Evolutionary conservation across 2,888 invertebrate genomes (phyloP), one percentile per base, ranked within the genome.

Genomic region (Petrophora chlorosata): DNA sequence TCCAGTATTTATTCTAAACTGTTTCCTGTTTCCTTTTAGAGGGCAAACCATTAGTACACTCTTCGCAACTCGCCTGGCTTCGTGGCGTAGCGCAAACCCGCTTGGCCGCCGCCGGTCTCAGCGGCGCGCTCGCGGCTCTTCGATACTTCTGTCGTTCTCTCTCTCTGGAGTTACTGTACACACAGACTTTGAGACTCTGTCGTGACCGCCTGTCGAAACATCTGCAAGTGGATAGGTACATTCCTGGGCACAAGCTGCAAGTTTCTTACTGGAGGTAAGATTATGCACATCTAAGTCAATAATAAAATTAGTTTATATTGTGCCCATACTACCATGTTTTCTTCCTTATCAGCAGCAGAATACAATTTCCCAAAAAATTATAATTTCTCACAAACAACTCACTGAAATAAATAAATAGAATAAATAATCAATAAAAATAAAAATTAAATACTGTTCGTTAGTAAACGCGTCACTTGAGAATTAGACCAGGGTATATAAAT

Each of bases 61-160:
- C 96, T 3, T 91, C 98, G 5, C 99, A 99, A 91, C 94, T 97
- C 12, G 94, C 97, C 73, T 98, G 97, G 86, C 94, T 99, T 41
- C 98, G 99, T 68, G 97, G 98, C 69, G 92, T 99, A 16, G 95
- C 98, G 1, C 99, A 99, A 86, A 94, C 96, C 0, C 93, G 98
- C 19, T 90, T 98, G 5, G 95, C 96, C 7, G 87, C 86, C 75
- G 98, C 69, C 94, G 72, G 95, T 93, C 51, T 99, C 95, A 91
- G 94, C 93, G 52, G 94, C 93, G 73, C 92, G 0, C 67, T 91
- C 0, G 79, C 89, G 0, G 90, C 90, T 1, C 90, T 99, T 19
- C 97, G 98, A 60, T 96, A 94, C 73, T 99, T 99, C 84, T 98
- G 98, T 73, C 97, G 98, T 70, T 97, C 98, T 0, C 90, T 99